Conservation (phyloP, 2,888 invertebrate species). For the Tricholauxania praeusta region DNA sequence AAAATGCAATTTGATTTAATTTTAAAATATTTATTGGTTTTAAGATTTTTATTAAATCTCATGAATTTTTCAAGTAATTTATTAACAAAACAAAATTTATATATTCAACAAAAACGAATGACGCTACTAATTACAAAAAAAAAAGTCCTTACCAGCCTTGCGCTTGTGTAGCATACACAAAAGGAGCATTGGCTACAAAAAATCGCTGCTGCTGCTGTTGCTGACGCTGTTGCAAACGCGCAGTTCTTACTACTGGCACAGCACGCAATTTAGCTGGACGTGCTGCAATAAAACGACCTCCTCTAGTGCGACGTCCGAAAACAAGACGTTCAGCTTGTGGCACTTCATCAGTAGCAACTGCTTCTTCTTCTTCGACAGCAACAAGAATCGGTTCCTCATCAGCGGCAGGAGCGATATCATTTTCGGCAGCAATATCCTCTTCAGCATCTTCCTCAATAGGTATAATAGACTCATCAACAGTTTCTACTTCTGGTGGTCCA, state of each 20-base stretch:
- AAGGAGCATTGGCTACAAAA: conserved; percentile 9
- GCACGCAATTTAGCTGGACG: conserved; percentile 47
- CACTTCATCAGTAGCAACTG: conserved; percentile 18
- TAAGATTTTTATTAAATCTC: background rate
- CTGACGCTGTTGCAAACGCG: conserved; percentile 32
- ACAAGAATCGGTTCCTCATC: conserved; percentile 33
- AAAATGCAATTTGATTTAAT: background rate
- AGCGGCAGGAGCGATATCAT: conserved; percentile 31
- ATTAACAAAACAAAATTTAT: background rate
- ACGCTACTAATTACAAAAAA: no score
- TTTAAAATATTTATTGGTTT: no score
- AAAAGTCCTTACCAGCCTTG: background rate
- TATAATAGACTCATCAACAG: conserved; percentile 26
- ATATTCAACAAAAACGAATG: no score
- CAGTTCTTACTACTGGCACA: conserved; percentile 32
- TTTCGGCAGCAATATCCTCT: conserved; percentile 34
- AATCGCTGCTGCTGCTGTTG: conserved; percentile 35
- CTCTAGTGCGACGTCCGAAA: conserved; percentile 41
- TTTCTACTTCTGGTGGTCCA: conserved; percentile 43
- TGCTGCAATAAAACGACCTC: conserved; percentile 39
- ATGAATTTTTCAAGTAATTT: background rate
- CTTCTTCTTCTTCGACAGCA: conserved; percentile 36
- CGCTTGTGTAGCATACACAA: conserved; percentile 4
- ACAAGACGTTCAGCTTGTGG: conserved; percentile 42
- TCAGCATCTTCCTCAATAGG: conserved; percentile 17